Evolutionary conservation across 2,797 vertebrate genomes (phyloP), one percentile per base, ranked within the genome.

Genomic region (Lerista edwardsae): DNA sequence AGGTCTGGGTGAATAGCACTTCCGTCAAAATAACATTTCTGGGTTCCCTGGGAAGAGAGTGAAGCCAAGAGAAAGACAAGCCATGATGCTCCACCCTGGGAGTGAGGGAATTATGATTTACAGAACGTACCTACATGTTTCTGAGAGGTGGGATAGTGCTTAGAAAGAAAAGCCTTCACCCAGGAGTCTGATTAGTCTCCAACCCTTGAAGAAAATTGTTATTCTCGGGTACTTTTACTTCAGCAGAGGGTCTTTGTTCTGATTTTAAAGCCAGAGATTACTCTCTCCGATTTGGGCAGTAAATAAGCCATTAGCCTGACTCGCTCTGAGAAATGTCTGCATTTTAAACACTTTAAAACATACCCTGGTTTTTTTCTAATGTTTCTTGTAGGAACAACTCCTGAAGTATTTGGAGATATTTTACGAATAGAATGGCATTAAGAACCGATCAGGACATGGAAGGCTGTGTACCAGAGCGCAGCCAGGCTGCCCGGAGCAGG

Each of bases 191-290:
- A 81, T 82, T 80, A 87, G 68, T 64, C 72, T 86, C 86, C 84
- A 73, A 82, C 84, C 51, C 90, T 82, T 61, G 19, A 80, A 67
- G 84, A 84, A 93, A 92, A 92, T 84, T 77, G 31, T 89, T 91
- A 82, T 88, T 71, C 61, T 92, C 34, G 1, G 73, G 80, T 80
- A n/a, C 62, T 84, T 80, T 21, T 39, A 47, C 86, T 90, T 87
- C 83, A 72, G 72, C 77, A 87, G 73, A 85, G 80, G 44, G 89
- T 8, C 82, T 93, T 90, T 89, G 84, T 91, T 93, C 87, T 87
- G 83, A 88, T 87, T 93, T 94, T 91, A 87, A 91, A 93, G 69
- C 39, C 75, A 55, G 29, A 85, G 75, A 84, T 91, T 86, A 91
- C 87, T 85, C 77, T 89, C 80, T 84, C 61, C 71, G 81, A 90